Percentiles rank a stretch among this genome's conserved stretches.
Conservation (phyloP, 2,888 invertebrate genomes). For the Embidobia sp. region DNA sequence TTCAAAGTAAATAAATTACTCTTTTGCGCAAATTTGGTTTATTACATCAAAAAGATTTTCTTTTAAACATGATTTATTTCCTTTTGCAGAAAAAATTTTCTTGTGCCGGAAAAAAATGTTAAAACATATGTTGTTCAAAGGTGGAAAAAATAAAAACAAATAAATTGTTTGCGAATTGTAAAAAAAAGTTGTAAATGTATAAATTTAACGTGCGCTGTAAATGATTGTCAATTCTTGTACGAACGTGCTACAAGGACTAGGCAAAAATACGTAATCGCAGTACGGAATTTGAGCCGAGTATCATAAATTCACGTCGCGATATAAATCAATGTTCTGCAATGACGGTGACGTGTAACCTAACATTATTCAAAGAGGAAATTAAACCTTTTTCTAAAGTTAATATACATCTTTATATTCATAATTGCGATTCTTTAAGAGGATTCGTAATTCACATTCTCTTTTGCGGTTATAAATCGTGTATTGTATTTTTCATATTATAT, state of each 20-base stretch:
- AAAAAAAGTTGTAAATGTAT: no score
- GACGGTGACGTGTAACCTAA: constrained; percentile 64
- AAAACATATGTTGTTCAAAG: no score
- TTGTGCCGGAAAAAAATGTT: no score
- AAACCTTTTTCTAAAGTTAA: constrained; percentile 50
- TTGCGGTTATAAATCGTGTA: constrained; percentile 4
- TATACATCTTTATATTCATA: constrained; percentile 33
- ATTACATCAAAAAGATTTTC: no score
- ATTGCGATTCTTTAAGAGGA: constrained; percentile 21
- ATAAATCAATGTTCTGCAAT: constrained; percentile 66
- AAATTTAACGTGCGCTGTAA: constrained; percentile 12
- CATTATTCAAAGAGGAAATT: constrained; percentile 61
- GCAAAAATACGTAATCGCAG: constrained; percentile 63
- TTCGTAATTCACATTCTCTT: neutral
- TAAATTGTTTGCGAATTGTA: no score
- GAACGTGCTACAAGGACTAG: constrained; percentile 5
- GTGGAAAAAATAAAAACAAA: no score
- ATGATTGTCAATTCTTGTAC: constrained; percentile 41
- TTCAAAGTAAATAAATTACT: no score
- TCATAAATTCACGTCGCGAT: constrained; percentile 66
- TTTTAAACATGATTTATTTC: no score
- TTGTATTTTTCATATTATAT: constrained; percentile 2
- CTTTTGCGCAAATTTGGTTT: no score
- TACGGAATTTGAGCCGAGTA: constrained; percentile 52
- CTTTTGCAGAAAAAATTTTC: no score